Base-by-base conservation (phyloP, 2,113 vertebrate genomes). In the Colius striatus region DNA sequence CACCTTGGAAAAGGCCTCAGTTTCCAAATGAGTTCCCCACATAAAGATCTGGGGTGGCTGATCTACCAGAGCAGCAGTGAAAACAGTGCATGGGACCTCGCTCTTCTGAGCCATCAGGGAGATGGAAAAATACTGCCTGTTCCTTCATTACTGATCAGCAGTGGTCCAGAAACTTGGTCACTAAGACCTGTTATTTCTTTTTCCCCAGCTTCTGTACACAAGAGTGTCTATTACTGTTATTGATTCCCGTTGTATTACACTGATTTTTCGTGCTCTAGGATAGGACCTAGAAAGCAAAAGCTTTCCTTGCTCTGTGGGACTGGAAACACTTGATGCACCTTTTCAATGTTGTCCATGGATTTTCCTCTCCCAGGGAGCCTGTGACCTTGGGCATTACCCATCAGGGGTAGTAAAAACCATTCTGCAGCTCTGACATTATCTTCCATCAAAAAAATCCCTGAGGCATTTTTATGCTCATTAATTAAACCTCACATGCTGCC, bases 21-120 rank as follows among this genome's bases (percentile, higher is more conserved):
- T 16, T 90, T 78, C 86, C 91, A 91, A 51, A 92, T 17, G 73
- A 84, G 76, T 5, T 94, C 79, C 80, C 83, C 90, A 66, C 91
- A 84, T 13, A 6, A 73, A 15, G 45, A n/a, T 5, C 21, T 5
- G 29, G 3, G 62, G 48, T 0, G 5, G 70, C 70, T 11, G 65
- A 38, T 4, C 68, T 63, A 62, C 43, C 55, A 1, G 84, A 41
- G 74, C 84, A 63, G 74, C 75, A 62, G 10, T 6, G 27, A 19
- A 48, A 55, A 34, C 79, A 34, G 6, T 22, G 38, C 51, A 1
- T 36, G 43, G 75, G 90, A 55, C 92, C 55, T 45, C 1, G 1
- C 54, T 36, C 67, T 67, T 83, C 91, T 72, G n/a, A 65, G 32
- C 45, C 73, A n/a, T 15, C 3, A 0, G 41, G 58, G 66, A 89